Evolutionary conservation across 1,140 invertebrate genomes (phyloP).

Genomic region (Sesamia nonagrioides): DNA sequence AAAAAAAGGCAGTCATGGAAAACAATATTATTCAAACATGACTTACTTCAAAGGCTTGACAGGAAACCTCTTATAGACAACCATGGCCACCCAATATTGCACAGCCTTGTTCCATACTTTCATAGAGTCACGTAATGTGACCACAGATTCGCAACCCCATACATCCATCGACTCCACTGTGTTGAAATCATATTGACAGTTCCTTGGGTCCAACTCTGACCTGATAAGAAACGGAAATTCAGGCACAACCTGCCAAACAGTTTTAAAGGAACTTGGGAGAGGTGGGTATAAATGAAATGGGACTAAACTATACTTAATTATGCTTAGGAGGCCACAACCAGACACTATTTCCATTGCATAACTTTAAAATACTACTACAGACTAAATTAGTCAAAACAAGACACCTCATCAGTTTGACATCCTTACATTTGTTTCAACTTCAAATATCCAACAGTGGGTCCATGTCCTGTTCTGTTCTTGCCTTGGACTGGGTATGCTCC

Average conservation of each 20-base stretch:
- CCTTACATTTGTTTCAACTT: slow-evolving; percentile 87
- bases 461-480: slow-evolving; percentile 92
- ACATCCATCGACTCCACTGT: slow-evolving; percentile 95
- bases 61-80: slow-evolving; percentile 95
- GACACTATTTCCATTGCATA: too few species aligned
- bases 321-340: too few species aligned
- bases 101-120: slow-evolving; percentile 98
- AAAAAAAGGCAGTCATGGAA: background rate
- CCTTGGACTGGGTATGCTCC: slow-evolving; percentile 95
- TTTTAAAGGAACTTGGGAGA: too few species aligned
- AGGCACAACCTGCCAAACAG: background rate
- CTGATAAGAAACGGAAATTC: slow-evolving; percentile 55
- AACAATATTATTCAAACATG: background rate
- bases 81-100: slow-evolving; percentile 97
- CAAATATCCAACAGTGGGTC: slow-evolving; percentile 91
- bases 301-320: too few species aligned
- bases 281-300: too few species aligned
- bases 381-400: background rate
- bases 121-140: slow-evolving; percentile 94
- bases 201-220: slow-evolving; percentile 84
- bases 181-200: slow-evolving; percentile 92
- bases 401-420: slow-evolving; percentile 46
- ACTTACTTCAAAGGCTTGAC: slow-evolving; percentile 89
- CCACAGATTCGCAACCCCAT: slow-evolving; percentile 92
- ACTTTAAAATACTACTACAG: background rate